Conservation (phyloP, 2,888 invertebrate genomes). For the Drosophila emarginata region DNA sequence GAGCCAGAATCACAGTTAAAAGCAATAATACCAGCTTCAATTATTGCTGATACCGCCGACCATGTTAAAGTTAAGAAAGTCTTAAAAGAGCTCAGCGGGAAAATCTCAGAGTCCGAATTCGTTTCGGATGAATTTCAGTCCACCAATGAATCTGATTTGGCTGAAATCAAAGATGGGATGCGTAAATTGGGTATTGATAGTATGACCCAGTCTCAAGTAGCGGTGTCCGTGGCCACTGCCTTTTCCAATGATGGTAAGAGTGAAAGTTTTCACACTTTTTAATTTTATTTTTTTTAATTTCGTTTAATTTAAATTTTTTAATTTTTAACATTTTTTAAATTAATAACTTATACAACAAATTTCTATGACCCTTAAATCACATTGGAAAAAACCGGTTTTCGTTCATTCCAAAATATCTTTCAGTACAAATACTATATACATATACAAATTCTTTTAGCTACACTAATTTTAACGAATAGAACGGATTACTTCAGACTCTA, state of each 20-base stretch:
- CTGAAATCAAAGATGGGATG: conserved; percentile 90
- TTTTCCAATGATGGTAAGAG: conserved; percentile 83
- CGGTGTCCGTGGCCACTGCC: conserved; percentile 34
- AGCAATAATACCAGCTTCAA: not conserved
- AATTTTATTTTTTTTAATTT: conserved; percentile 34
- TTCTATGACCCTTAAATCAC: not conserved
- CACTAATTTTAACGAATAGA: too few relatives aligned
- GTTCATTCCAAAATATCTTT: not conserved
- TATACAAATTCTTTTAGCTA: too few relatives aligned
- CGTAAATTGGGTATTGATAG: conserved; percentile 87
- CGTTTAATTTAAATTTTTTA: conserved; percentile 14
- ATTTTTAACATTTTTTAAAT: not conserved
- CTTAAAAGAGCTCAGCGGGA: conserved; percentile 27
- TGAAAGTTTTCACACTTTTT: conserved; percentile 24
- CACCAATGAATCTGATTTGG: conserved; percentile 85
- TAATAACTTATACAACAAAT: not conserved
- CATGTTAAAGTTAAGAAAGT: conserved; percentile 11
- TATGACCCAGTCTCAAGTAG: conserved; percentile 82
- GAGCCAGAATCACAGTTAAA: not conserved
- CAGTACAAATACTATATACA: not conserved
- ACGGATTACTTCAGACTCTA: too few relatives aligned
- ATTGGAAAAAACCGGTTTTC: not conserved
- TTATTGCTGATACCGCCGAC: conserved; percentile 3
- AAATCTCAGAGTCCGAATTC: conserved; percentile 86
- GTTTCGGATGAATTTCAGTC: conserved; percentile 88